These are phyloP conservation scores for Peromyscus aztecus DNA, from an alignment of 2,797 vertebrate species.

Conservation along the genomic window DNA sequence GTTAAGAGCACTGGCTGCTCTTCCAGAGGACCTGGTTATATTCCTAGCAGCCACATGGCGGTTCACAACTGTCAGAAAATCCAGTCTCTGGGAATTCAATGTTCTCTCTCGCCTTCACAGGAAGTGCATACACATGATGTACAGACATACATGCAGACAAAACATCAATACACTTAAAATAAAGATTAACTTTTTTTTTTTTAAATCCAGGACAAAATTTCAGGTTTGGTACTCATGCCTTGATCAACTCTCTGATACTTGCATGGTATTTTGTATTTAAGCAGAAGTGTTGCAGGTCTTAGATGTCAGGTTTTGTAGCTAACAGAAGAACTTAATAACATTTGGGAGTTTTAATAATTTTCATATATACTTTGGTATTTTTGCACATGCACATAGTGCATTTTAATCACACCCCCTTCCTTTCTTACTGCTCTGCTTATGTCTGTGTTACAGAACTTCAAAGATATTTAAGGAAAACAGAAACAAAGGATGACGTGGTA, in stretches of 20 bases:
- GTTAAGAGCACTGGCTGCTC: neutral
- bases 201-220: neutral
- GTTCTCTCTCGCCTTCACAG: neutral
- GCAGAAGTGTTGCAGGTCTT: neutral
- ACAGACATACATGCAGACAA: neutral
- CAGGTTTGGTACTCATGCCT: neutral
- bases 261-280: neutral
- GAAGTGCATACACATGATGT: neutral
- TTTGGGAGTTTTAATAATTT: neutral
- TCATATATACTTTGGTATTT: neutral
- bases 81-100: neutral
- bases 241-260: neutral
- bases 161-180: neutral
- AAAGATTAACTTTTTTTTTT: neutral
- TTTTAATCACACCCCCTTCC: neutral
- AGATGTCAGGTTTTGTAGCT: neutral
- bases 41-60: neutral
- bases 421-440: neutral
- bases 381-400: neutral
- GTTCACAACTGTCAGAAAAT: neutral
- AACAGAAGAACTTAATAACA: conserved; percentile 28
- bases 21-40: neutral
- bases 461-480: conserved; percentile 7
- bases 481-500: neutral
- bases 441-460: neutral